Evolutionary conservation across 2,797 vertebrate genomes (phyloP).

Genomic region (Pangasius djambal): DNA sequence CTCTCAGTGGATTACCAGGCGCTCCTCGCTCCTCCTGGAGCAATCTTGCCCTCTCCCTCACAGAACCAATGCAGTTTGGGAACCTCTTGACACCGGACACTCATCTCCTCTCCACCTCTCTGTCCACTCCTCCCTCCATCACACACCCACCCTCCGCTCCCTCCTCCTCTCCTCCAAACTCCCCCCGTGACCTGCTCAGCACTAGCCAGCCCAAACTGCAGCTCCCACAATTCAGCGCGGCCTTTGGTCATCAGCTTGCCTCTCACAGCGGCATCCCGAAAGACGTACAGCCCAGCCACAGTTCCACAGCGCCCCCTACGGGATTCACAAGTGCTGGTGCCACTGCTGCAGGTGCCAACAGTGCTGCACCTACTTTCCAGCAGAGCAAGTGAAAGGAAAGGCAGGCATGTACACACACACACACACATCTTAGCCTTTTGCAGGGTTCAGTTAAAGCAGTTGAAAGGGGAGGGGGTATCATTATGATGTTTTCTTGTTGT

Average conservation of each 20-base stretch:
- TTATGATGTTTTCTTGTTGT: not conserved
- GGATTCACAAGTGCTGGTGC: constrained; percentile 92
- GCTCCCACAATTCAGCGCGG: constrained; percentile 98
- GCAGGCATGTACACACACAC: not conserved
- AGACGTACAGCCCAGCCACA: constrained; percentile 99
- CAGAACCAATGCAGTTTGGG: constrained; percentile 90
- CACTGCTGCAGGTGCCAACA: constrained; percentile 95
- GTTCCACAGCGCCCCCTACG: constrained; percentile 95
- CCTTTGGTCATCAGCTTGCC: constrained; percentile 97
- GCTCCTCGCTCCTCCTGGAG: constrained; percentile 91
- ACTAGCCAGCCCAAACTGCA: constrained; percentile 93
- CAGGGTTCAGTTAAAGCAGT: constrained; percentile 33
- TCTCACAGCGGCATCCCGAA: constrained; percentile 99
- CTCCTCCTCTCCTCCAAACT: constrained; percentile 78
- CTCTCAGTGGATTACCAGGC: constrained; percentile 87
- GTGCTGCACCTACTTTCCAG: constrained; percentile 85
- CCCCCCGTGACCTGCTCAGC: constrained; percentile 85
- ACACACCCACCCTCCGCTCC: constrained; percentile 86
- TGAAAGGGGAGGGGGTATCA: not conserved
- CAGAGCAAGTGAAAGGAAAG: constrained; percentile 81
- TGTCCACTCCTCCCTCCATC: constrained; percentile 93
- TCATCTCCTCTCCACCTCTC: constrained; percentile 95
- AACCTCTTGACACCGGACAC: constrained; percentile 90
- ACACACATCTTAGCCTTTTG: constrained; percentile 21
- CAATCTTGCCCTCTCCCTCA: constrained; percentile 86